Percentiles rank a stretch among this genome's conserved stretches.
Conservation (phyloP, 2,888 invertebrate species). For the Ormia ochracea region DNA sequence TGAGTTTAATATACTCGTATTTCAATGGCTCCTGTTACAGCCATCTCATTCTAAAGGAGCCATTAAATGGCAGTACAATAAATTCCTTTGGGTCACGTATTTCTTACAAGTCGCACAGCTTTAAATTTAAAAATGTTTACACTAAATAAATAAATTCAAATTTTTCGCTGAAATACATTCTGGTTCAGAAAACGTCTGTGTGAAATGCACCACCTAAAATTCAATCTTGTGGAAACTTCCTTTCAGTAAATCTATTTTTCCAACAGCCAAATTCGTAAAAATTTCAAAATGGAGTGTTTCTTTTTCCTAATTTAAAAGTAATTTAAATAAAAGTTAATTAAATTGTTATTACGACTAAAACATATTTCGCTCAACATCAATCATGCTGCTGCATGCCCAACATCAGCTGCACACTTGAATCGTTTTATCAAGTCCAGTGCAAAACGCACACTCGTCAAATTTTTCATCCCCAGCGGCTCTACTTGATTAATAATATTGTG, state of each 20-base stretch:
- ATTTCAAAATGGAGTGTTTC: too few species aligned
- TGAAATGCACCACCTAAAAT: background rate
- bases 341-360: too few species aligned
- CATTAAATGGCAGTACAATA: background rate
- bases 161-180: background rate
- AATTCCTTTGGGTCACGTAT: background rate
- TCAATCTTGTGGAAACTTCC: slow-evolving; percentile 29
- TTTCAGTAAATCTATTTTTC: background rate
- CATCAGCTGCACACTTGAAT: too few species aligned
- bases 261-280: too few species aligned
- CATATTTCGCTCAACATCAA: too few species aligned
- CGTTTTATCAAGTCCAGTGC: too few species aligned
- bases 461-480: too few species aligned
- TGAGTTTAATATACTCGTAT: background rate
- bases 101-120: background rate
- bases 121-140: background rate
- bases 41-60: background rate
- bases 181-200: background rate
- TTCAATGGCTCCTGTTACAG: background rate
- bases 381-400: too few species aligned
- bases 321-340: too few species aligned
- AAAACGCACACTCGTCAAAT: too few species aligned
- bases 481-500: too few species aligned
- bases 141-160: background rate
- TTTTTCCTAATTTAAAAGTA: too few species aligned